Percentiles rank a stretch among this genome's conserved stretches.
phyloP scores from a whole-genome alignment of 1,140 invertebrate species.

The Drosophila saltans region DNA sequence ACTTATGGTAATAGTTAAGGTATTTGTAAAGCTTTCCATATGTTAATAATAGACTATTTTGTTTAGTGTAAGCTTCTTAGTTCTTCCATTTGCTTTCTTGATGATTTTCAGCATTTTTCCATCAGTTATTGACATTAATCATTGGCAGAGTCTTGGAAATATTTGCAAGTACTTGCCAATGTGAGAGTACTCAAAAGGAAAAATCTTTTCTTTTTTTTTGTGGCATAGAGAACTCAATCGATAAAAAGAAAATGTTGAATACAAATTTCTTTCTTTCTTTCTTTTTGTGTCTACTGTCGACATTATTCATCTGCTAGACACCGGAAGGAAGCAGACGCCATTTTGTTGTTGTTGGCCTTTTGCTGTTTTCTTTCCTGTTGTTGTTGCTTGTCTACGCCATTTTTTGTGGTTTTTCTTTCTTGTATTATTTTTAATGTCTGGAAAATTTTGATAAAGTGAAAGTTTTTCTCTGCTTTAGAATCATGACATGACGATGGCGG shows the following conservation, averaged over 20 bases:
- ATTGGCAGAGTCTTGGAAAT: conserved; percentile 71
- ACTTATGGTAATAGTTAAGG: no score
- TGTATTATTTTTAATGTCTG: conserved; percentile 48
- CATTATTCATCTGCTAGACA: conserved; percentile 49
- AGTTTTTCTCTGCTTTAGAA: conserved; percentile 52
- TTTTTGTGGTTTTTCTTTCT: conserved; percentile 23
- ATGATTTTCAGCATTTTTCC: conserved; percentile 52
- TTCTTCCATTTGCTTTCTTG: conserved; percentile 34
- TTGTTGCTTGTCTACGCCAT: conserved; percentile 61
- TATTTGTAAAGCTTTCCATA: no score
- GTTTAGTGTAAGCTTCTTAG: conserved; percentile 7
- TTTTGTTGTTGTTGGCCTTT: conserved; percentile 29
- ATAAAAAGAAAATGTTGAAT: background rate
- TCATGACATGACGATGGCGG: background rate
- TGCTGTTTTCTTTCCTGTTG: background rate
- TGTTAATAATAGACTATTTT: background rate
- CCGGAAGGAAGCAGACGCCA: conserved; percentile 68
- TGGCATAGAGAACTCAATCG: conserved; percentile 22
- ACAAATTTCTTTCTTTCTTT: background rate
- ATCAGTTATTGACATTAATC: conserved; percentile 77
- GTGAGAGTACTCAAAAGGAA: conserved; percentile 37
- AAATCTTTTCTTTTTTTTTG: conserved; percentile 36
- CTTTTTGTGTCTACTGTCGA: conserved; percentile 19
- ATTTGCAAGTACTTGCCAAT: conserved; percentile 66
- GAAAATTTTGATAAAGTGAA: conserved; percentile 64